phyloP scores from a whole-genome alignment of 2,797 vertebrate genomes.

The Peromyscus eremicus region DNA sequence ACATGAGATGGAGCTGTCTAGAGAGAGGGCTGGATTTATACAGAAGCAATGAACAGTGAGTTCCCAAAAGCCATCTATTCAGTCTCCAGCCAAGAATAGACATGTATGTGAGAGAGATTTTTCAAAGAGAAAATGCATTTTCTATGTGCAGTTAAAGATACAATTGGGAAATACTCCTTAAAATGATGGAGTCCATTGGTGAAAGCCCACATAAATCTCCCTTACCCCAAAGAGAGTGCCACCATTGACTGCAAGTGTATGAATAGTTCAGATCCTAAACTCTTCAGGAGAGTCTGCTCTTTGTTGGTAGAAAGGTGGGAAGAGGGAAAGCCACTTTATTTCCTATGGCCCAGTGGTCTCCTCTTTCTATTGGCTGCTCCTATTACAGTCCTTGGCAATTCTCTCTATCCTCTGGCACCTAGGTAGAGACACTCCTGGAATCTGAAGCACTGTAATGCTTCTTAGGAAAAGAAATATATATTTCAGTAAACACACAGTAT shows the following conservation, averaged over 20 bases:
- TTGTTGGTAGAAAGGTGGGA: neutral
- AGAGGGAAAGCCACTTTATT: neutral
- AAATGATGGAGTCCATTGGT: slow-evolving; percentile 57
- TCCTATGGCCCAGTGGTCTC: neutral
- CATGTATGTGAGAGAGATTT: slow-evolving; percentile 56
- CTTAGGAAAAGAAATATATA: neutral
- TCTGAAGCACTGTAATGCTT: neutral
- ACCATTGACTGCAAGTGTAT: neutral
- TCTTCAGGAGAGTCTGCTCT: neutral
- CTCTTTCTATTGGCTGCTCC: too few species aligned
- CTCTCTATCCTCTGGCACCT: neutral
- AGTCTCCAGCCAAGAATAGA: slow-evolving; percentile 55
- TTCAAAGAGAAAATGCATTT: slow-evolving; percentile 68
- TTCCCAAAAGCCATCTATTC: slow-evolving; percentile 62
- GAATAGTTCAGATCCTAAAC: neutral
- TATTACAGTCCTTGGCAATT: neutral
- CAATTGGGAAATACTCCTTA: slow-evolving; percentile 63
- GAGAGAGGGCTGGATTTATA: slow-evolving; percentile 27
- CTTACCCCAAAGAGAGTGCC: slow-evolving; percentile 49
- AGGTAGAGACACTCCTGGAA: neutral
- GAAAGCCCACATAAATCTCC: slow-evolving; percentile 69
- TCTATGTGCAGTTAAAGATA: slow-evolving; percentile 59
- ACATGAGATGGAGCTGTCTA: neutral
- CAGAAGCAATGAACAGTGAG: neutral
- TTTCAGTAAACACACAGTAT: neutral